Evolutionary conservation across 2,113 vertebrate genomes (phyloP), one percentile per base, ranked within the genome.

Genomic region (Chionis minor): DNA sequence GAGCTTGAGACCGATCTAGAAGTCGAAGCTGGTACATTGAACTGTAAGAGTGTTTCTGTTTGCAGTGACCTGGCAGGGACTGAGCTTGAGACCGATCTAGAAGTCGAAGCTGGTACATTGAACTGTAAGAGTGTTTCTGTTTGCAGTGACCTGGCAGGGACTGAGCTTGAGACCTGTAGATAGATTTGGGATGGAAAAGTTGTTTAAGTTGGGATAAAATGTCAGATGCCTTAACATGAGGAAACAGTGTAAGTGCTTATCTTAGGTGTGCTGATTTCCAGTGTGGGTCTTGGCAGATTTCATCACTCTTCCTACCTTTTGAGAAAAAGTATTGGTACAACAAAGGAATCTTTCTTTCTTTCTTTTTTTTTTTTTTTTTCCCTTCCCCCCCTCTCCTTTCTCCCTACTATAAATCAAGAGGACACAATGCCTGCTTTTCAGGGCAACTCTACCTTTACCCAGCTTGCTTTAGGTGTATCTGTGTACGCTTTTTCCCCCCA

Each of bases 321-420:
- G 33, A 72, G 42, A 52, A 90, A 66, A 81, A 72, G 13, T 59
- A 18, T 35, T 55, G 26, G 65, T 0, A 6, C 15, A 30, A 8
- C 13, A 62, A 61, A 74, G 14, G 12, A 38, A 66, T 66, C 20
- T 16, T 7, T 61, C n/a, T n/a, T n/a, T n/a, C n/a, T n/a, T n/a
- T n/a, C n/a, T 28, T 35, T 12, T 7, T 38, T 38, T 38, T 38
- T 38, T 38, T 38, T 38, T 9, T 9, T 9, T 9, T 9, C 9
- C 9, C 38, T 38, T 38, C 38, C 9, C 38, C 2, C 4, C 3
- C 1, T 1, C 1, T 14, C 10, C 2, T 4, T 66, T 81, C 26
- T 87, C 26, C 14, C 6, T 55, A 8, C 8, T 81, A 15, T 86
- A 55, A 82, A 79, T 54, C 59, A 56, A 67, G 23, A 52, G 20